phyloP scores from a whole-genome alignment of 2,113 vertebrate species.

The Pitta sordida region DNA sequence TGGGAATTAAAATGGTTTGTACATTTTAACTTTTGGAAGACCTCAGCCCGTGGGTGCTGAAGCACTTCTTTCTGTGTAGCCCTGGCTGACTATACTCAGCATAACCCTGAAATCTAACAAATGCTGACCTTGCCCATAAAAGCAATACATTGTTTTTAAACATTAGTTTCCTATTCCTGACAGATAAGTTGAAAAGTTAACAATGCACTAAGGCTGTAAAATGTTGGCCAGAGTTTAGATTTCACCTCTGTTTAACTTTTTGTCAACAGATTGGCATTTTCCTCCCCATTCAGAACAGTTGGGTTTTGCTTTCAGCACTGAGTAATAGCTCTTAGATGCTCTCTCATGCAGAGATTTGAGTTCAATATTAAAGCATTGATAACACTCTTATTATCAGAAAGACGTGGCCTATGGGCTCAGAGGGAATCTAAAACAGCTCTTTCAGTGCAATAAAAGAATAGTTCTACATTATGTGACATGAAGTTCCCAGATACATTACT shows the following conservation, averaged over 20 bases:
- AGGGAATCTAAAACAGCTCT: slow-evolving; percentile 65
- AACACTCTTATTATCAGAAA: slow-evolving; percentile 75
- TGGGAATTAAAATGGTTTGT: not conserved
- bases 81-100: not conserved
- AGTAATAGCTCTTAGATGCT: slow-evolving; percentile 62
- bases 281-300: slow-evolving; percentile 67
- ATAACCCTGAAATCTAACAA: slow-evolving; percentile 63
- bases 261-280: slow-evolving; percentile 73
- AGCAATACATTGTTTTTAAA: slow-evolving; percentile 76
- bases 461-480: slow-evolving; percentile 36
- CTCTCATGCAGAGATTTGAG: slow-evolving; percentile 55
- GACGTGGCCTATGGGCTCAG: slow-evolving; percentile 68
- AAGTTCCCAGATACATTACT: slow-evolving; percentile 61
- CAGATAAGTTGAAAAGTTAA: slow-evolving; percentile 72
- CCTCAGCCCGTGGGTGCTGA: not conserved
- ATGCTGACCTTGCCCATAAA: slow-evolving; percentile 72
- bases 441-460: slow-evolving; percentile 45
- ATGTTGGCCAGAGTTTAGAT: slow-evolving; percentile 68
- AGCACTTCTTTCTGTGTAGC: slow-evolving; percentile 15
- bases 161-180: slow-evolving; percentile 77
- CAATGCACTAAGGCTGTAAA: slow-evolving; percentile 73
- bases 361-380: slow-evolving; percentile 67
- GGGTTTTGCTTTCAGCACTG: slow-evolving; percentile 68
- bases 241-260: slow-evolving; percentile 74
- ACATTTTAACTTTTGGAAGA: slow-evolving; percentile 5